Evolutionary conservation across 2,888 invertebrate genomes (phyloP), one percentile per base, ranked within the genome.

Genomic region (Drosophila putrida): DNA sequence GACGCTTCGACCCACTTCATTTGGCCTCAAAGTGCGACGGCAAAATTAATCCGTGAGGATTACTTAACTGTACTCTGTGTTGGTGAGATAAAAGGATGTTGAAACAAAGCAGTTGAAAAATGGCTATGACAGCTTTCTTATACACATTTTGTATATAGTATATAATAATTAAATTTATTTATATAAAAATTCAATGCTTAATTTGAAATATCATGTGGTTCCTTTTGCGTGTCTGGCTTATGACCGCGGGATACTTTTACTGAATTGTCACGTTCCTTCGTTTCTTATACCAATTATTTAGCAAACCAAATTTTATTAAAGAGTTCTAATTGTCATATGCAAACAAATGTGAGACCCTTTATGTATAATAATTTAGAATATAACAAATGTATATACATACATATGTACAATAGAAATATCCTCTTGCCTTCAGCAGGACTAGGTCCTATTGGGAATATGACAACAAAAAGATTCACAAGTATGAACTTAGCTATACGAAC

Each of bases 261-360:
- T 20, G 36, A 69, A 65, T 53, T 65, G 77, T 71, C 86, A 83
- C 83, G 86, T 86, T 75, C 41, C 13, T 49, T 39, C 28, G 44
- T 59, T 64, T 44, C 49, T 50, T 33, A 35, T 54, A 57, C 28
- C 62, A 69, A 54, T 63, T 49, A 53, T 36, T 60, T 20, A 33
- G 35, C 15, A 46, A 31, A 41, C 28, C 39, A 20, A 11, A 49
- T 31, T 35, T 35, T 20, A 20, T 11, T 11, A 33, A 20, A 33
- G 47, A 31, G 31, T 10, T 31, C 31, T 10, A 1, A 10, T 13
- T 15, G 31, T 20, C 33, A n/a, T 27, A n/a, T 6, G 6, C 10
- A 35, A 33, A 10, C n/a, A 6, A 36, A n/a, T 50, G 35, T 25
- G n/a, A 27, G 8, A 27, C n/a, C 1, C 15, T 35, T 15, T 15